Evolutionary conservation across 2,113 vertebrate genomes (phyloP).

Genomic region (Tiliqua scincoides): DNA sequence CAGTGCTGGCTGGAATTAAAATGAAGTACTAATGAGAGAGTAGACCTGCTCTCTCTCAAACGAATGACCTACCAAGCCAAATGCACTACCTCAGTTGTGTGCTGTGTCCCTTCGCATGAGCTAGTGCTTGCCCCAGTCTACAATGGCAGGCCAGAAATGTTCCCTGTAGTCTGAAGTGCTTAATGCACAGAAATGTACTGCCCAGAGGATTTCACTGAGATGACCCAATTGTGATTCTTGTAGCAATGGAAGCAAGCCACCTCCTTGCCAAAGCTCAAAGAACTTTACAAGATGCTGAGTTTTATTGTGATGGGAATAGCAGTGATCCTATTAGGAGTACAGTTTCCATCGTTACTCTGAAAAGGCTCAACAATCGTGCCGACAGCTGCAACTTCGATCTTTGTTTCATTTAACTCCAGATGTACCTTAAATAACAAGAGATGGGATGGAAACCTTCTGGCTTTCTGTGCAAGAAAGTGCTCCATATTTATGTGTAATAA

Average conservation of each 20-base stretch:
- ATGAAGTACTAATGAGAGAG: too few relatives aligned
- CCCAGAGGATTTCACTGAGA: neutral
- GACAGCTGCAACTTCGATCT: constrained; percentile 43
- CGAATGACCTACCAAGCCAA: too few relatives aligned
- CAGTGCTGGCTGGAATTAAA: too few relatives aligned
- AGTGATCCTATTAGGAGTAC: constrained; percentile 11
- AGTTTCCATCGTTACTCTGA: constrained; percentile 33
- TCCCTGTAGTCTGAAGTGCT: neutral
- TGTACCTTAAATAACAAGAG: neutral
- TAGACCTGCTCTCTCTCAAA: too few relatives aligned
- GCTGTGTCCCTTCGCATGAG: too few relatives aligned
- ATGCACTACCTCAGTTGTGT: too few relatives aligned
- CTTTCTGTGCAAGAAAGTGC: constrained; percentile 17
- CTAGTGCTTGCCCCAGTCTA: neutral
- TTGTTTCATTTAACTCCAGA: constrained; percentile 45
- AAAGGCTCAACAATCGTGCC: constrained; percentile 15
- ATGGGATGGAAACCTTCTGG: neutral
- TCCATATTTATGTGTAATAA: constrained; percentile 7
- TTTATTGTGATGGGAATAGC: constrained; percentile 37
- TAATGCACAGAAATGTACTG: neutral
- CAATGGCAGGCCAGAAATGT: neutral
- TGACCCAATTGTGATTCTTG: neutral
- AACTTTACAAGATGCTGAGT: neutral
- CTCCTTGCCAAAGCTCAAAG: constrained; percentile 8
- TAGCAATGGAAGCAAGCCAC: neutral